Percentiles rank a stretch among this genome's conserved stretches.
These are phyloP conservation scores for Poecile atricapillus DNA, from an alignment of 2,113 vertebrate genomes.

Conservation along the genomic window DNA sequence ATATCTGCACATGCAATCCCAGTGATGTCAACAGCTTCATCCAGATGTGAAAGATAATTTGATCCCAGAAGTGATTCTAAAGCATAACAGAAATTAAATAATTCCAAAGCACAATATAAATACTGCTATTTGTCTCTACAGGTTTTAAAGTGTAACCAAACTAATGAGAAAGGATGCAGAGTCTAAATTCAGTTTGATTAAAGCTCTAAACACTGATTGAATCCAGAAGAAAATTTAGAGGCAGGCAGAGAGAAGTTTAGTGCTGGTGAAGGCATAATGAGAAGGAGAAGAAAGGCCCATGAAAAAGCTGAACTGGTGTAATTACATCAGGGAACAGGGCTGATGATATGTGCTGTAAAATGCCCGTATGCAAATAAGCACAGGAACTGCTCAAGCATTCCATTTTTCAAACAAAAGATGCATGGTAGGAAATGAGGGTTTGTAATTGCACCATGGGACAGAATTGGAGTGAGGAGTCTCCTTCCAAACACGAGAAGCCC, in stretches of 20 bases:
- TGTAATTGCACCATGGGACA: background rate
- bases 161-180: background rate
- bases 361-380: background rate
- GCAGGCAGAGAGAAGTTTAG: background rate
- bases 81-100: background rate
- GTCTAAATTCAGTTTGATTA: conserved; percentile 22
- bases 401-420: background rate
- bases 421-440: background rate
- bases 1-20: background rate
- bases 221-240: background rate
- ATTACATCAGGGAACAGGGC: background rate
- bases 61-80: background rate
- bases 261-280: background rate
- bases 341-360: background rate
- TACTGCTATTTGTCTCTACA: background rate
- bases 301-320: background rate
- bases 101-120: background rate
- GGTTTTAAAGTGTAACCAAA: background rate
- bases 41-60: conserved; percentile 5
- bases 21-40: background rate
- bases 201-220: background rate
- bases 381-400: background rate
- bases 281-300: background rate
- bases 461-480: background rate
- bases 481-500: background rate